A percentile compares a stretch with the other conserved stretches of the same genome.
Conservation (phyloP, 2,888 invertebrate species). For the Pomacea canaliculata region DNA sequence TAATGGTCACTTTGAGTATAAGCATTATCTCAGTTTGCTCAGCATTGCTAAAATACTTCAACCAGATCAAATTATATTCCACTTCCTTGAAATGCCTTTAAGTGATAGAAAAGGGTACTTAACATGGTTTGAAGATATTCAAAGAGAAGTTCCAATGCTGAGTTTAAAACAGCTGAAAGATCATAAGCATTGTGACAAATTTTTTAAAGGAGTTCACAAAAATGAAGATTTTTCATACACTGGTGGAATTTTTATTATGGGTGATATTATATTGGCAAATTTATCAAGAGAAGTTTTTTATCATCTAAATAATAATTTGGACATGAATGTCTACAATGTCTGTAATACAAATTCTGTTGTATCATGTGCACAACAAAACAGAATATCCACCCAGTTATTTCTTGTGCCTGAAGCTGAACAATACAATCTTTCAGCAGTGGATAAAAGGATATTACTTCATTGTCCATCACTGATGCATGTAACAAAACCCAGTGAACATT, state of each 20-base stretch:
- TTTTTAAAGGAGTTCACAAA: conserved; percentile 24
- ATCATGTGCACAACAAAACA: not conserved
- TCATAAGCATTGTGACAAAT: conserved; percentile 28
- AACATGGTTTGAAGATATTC: conserved; percentile 39
- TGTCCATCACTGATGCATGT: conserved; percentile 30
- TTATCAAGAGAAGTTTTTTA: conserved; percentile 26
- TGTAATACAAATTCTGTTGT: no score
- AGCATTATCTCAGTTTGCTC: conserved; percentile 33
- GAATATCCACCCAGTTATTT: conserved; percentile 25
- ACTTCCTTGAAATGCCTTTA: conserved; percentile 31
- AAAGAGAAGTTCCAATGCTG: conserved; percentile 34
- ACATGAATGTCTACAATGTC: no score
- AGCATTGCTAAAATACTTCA: conserved; percentile 30
- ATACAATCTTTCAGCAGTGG: conserved; percentile 13
- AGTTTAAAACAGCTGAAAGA: conserved; percentile 27
- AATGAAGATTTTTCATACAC: conserved; percentile 28
- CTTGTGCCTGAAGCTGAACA: conserved; percentile 33
- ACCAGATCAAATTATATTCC: conserved; percentile 37
- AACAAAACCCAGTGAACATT: not conserved
- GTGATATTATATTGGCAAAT: conserved; percentile 30
- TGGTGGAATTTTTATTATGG: conserved; percentile 34
- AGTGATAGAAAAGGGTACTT: conserved; percentile 35
- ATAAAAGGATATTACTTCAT: conserved; percentile 24
- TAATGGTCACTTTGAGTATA: conserved; percentile 37
- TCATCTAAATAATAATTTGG: not conserved